Evolutionary conservation across 2,797 vertebrate species (phyloP).

Genomic region (Eutrigla gurnardus): DNA sequence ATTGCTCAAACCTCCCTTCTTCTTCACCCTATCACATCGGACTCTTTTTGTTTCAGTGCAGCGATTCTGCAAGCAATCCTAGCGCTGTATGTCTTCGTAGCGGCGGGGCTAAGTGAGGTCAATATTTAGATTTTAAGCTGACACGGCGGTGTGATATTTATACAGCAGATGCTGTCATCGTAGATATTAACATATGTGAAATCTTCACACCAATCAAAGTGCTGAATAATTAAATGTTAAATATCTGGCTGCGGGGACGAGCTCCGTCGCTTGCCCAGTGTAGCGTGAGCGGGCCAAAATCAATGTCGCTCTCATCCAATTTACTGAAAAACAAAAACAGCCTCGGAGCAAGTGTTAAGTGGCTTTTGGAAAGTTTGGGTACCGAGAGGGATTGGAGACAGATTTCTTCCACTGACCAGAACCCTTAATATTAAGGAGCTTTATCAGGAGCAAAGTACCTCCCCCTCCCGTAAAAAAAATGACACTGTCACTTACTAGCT

Average conservation of each 20-base stretch:
- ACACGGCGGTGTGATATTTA: constrained; percentile 30
- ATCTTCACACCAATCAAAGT: constrained; percentile 13
- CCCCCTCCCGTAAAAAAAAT: constrained; percentile 25
- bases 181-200: constrained; percentile 34
- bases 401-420: constrained; percentile 22
- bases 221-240: constrained; percentile 27
- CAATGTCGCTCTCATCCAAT: constrained; percentile 30
- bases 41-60: constrained; percentile 4
- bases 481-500: constrained; percentile 45
- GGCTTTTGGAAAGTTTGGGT: constrained; percentile 32
- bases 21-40: neutral
- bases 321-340: constrained; percentile 47
- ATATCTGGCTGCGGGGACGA: neutral
- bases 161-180: constrained; percentile 27
- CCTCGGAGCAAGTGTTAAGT: constrained; percentile 17
- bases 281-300: constrained; percentile 7
- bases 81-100: constrained; percentile 41
- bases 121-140: constrained; percentile 51
- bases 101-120: constrained; percentile 33
- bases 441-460: constrained; percentile 3
- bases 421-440: constrained; percentile 3
- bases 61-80: constrained; percentile 33
- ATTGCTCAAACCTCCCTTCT: constrained; percentile 1
- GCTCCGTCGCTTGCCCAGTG: constrained; percentile 12
- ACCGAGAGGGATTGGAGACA: neutral